A percentile compares a stretch with the other conserved stretches of the same genome.
These are phyloP conservation scores for Aromia moschata DNA, from an alignment of 2,888 invertebrate species.

Conservation along the genomic window DNA sequence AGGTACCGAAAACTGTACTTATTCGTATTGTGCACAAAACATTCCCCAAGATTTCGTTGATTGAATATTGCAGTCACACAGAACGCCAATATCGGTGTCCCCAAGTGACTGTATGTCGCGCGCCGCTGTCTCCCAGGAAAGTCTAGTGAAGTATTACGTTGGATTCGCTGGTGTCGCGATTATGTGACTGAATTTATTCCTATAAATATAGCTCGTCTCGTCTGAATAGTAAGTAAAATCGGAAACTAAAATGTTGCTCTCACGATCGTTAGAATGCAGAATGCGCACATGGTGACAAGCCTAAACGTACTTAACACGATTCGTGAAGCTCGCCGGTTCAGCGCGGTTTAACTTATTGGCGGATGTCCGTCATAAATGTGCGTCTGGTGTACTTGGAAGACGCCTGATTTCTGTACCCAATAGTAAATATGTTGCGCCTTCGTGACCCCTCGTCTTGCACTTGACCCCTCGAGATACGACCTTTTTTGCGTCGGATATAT, in stretches of 20 bases:
- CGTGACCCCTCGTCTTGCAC: too few species aligned
- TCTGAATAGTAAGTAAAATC: constrained; percentile 41
- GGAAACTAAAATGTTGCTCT: constrained; percentile 40
- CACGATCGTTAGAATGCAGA: constrained; percentile 41
- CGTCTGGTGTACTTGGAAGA: constrained; percentile 3
- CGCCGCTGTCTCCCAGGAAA: constrained; percentile 24
- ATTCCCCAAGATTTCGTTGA: too few species aligned
- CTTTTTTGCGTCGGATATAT: too few species aligned
- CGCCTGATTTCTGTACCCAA: background rate
- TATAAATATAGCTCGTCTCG: constrained; percentile 38
- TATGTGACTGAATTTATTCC: constrained; percentile 44
- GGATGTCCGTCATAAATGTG: constrained; percentile 15
- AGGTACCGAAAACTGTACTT: too few species aligned
- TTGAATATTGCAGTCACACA: too few species aligned
- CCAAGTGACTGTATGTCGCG: too few species aligned
- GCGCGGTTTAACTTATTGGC: constrained; percentile 24
- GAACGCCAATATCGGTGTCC: too few species aligned
- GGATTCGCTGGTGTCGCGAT: constrained; percentile 33
- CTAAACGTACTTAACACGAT: constrained; percentile 39
- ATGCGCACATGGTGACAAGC: constrained; percentile 33
- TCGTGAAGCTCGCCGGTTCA: constrained; percentile 27
- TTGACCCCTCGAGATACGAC: too few species aligned
- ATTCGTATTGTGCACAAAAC: too few species aligned
- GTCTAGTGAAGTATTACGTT: constrained; percentile 27
- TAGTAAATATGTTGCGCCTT: background rate